Conservation (phyloP, 2,113 vertebrate species). For the Oxyura jamaicensis region DNA sequence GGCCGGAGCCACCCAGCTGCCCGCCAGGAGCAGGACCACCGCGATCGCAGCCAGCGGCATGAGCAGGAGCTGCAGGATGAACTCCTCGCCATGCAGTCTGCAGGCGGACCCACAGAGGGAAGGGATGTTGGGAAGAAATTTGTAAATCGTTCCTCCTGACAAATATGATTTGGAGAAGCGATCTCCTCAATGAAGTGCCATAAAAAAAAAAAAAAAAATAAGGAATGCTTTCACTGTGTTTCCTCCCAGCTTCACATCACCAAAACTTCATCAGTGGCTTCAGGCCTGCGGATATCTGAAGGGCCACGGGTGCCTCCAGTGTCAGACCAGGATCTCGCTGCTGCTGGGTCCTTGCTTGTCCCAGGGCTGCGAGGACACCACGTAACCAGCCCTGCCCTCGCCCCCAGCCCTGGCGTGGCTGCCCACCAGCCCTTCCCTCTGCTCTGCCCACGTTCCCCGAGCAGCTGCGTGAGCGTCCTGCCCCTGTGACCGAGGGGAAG, state of each 20-base stretch:
- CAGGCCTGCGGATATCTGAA: not conserved
- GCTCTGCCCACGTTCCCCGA: rapidly evolving
- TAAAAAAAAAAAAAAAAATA: not conserved
- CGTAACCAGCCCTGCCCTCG: not conserved
- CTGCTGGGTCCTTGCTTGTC: rapidly evolving
- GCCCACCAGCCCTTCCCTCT: not conserved
- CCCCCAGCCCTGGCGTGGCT: rapidly evolving
- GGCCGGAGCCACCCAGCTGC: not conserved
- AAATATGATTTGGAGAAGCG: not conserved
- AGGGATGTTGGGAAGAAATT: not conserved
- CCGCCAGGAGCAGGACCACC: not conserved
- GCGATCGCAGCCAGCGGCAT: rapidly evolving
- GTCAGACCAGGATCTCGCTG: not conserved
- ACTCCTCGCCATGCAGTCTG: not conserved
- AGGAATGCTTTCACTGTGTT: not conserved
- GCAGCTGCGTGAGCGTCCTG: not conserved
- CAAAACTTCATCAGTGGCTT: not conserved
- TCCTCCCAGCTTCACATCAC: not conserved
- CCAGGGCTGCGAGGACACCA: rapidly evolving
- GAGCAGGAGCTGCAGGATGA: not conserved
- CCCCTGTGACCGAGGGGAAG: not conserved
- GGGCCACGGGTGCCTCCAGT: rapidly evolving
- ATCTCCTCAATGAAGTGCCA: not conserved
- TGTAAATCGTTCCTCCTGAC: not conserved
- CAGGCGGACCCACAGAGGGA: not conserved